These are phyloP conservation scores for Diprion similis DNA, from an alignment of 1,140 invertebrate species.

Conservation along the genomic window DNA sequence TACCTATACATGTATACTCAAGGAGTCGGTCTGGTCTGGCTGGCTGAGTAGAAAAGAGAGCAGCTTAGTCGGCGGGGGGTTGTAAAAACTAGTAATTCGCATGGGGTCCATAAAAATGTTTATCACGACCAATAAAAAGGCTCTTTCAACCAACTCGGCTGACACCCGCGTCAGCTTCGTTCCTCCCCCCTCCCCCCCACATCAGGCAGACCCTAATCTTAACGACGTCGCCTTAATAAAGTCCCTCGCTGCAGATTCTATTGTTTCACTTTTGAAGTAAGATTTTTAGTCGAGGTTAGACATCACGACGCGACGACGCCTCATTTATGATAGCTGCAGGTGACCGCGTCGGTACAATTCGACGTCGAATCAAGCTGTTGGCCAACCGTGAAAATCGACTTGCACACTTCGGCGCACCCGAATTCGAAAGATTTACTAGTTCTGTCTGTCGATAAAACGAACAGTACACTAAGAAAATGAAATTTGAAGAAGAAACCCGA, in stretches of 20 bases:
- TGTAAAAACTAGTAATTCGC: constrained; percentile 58
- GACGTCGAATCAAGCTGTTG: too few species aligned
- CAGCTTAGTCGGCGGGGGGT: constrained; percentile 17
- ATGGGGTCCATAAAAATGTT: constrained; percentile 58
- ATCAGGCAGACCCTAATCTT: constrained; percentile 46
- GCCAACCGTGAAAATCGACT: too few species aligned
- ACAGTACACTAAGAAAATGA: too few species aligned
- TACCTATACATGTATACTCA: too few species aligned
- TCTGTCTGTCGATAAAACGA: too few species aligned
- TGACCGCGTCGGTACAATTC: too few species aligned
- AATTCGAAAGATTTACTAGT: too few species aligned
- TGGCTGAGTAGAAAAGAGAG: neutral
- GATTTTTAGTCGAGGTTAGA: neutral
- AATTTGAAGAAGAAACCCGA: too few species aligned
- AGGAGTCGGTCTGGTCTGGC: too few species aligned
- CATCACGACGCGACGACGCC: too few species aligned
- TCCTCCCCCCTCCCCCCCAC: constrained; percentile 13
- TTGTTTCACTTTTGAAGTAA: constrained; percentile 35
- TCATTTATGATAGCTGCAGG: too few species aligned
- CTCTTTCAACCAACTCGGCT: constrained; percentile 18
- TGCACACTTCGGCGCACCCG: too few species aligned
- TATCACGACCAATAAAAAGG: constrained; percentile 56
- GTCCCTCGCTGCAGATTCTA: constrained; percentile 28
- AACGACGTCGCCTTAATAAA: constrained; percentile 47
- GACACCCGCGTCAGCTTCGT: constrained; percentile 5